Percentiles rank a stretch among this genome's conserved stretches.
These are phyloP conservation scores for Emydura subglobosa DNA, from an alignment of 2,113 vertebrate species.

Conservation along the genomic window DNA sequence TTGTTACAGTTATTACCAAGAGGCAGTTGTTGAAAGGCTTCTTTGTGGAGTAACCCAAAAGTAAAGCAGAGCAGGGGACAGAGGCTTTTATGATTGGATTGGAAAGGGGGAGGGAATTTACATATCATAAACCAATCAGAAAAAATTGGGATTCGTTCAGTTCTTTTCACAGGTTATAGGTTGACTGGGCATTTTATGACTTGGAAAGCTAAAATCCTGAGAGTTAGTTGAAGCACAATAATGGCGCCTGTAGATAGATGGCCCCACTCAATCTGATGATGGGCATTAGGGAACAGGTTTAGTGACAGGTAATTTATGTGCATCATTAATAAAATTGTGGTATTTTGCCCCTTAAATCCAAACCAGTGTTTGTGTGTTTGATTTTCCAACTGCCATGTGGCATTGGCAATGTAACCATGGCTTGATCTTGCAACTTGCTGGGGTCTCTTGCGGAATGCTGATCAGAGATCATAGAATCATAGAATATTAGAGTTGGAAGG, in stretches of 20 bases:
- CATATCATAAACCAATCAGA: not conserved
- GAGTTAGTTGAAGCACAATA: not conserved
- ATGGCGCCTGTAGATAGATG: not conserved
- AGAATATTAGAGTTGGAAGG: too few species aligned
- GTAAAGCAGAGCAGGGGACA: not conserved
- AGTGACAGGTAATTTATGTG: not conserved
- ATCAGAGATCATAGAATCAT: too few species aligned
- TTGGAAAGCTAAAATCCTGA: not conserved
- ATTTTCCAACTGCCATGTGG: not conserved
- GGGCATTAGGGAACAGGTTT: not conserved
- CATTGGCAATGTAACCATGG: not conserved
- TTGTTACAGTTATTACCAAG: not conserved
- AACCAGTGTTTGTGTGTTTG: not conserved
- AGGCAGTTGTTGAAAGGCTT: not conserved
- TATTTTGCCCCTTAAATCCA: not conserved
- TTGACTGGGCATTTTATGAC: not conserved
- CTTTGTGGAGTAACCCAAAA: not conserved
- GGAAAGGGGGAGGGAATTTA: not conserved
- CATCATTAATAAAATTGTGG: not conserved
- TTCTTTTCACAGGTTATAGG: not conserved
- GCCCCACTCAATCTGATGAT: not conserved
- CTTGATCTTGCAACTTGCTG: not conserved
- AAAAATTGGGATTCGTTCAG: not conserved
- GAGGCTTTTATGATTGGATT: not conserved
- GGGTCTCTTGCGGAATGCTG: not conserved